Conservation (phyloP, 2,113 vertebrate genomes). For the Herpailurus yagouaroundi region DNA sequence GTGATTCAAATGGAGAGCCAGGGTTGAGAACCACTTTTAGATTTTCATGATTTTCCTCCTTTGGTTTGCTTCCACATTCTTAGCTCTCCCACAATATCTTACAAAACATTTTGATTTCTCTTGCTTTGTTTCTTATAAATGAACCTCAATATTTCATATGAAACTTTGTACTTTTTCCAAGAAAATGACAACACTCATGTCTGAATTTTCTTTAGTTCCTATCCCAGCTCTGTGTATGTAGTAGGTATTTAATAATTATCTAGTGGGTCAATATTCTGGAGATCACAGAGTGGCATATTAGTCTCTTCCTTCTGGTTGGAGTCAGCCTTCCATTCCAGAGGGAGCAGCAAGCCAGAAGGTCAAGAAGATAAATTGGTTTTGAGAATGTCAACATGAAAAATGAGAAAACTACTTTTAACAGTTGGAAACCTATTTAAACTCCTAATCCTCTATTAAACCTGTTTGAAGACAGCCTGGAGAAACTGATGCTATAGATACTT, state of each 20-base stretch:
- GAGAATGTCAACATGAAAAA: slow-evolving; percentile 70
- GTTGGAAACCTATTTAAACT: slow-evolving; percentile 61
- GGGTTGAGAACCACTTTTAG: not conserved
- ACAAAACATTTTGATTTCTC: slow-evolving; percentile 19
- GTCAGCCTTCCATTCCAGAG: not conserved
- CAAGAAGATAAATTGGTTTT: slow-evolving; percentile 70
- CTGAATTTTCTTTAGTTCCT: not conserved
- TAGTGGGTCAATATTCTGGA: not conserved
- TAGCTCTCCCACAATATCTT: not conserved
- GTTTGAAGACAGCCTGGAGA: slow-evolving; percentile 70
- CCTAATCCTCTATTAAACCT: slow-evolving; percentile 60
- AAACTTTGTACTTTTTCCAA: not conserved
- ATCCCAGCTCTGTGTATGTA: not conserved
- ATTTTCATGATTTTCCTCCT: not conserved
- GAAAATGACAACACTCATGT: not conserved
- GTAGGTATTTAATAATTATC: not conserved
- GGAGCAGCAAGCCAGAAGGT: slow-evolving; percentile 39
- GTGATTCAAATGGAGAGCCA: not conserved
- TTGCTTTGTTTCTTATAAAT: not conserved
- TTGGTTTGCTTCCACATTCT: not conserved
- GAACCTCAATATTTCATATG: not conserved
- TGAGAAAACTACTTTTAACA: slow-evolving; percentile 59
- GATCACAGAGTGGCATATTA: not conserved
- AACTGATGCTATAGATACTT: slow-evolving; percentile 57
- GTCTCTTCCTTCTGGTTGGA: not conserved